Base-by-base conservation (phyloP, 2,888 invertebrate genomes). In the Malthinus flaveolus region DNA sequence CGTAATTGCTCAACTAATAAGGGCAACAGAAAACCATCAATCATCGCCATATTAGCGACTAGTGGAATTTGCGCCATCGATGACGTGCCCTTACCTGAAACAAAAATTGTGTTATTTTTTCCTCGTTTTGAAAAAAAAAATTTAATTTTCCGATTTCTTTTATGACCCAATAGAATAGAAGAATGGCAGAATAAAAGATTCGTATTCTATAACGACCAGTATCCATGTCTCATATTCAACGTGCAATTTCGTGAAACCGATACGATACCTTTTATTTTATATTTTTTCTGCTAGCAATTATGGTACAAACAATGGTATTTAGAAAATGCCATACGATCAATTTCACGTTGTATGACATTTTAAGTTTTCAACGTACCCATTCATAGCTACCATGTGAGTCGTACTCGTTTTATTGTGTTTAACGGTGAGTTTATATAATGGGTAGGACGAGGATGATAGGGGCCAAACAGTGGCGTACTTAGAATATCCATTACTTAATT, bases 241-340 rank as follows among this genome's bases (percentile, higher is more conserved):
- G 58, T 61, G 57, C 59, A 59, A 59, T 59, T 59, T 62, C 47
- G 15, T 59, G 64, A 62, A 64, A 64, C 56, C 39, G 64, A 64
- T 64, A 64, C 53, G 47, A 37, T 62, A 61, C 64, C 62, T 62
- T 61, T 62, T 60, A 60, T 62, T 64, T 23, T 23, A 23, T 23
- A 23, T 23, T 23, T 23, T 23, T 63, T 58, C 60, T 58, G 62
- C 56, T 53, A 60, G 59, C 65, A 65, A 67, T 67, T 66, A 66
- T 62, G 55, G 50, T 52, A 58, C 67, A 66, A 64, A 67, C 66
- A 67, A 67, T 52, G 64, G 63, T 63, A 54, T 56, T 59, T 59
- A 58, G 49, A 62, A 63, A 61, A 66, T 64, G 53, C 63, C 61
- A 49, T 56, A 56, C 62, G 61, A 65, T 66, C 66, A 62, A 56